Base-by-base conservation (phyloP, 2,888 invertebrate species). In the Catonia carolina region DNA sequence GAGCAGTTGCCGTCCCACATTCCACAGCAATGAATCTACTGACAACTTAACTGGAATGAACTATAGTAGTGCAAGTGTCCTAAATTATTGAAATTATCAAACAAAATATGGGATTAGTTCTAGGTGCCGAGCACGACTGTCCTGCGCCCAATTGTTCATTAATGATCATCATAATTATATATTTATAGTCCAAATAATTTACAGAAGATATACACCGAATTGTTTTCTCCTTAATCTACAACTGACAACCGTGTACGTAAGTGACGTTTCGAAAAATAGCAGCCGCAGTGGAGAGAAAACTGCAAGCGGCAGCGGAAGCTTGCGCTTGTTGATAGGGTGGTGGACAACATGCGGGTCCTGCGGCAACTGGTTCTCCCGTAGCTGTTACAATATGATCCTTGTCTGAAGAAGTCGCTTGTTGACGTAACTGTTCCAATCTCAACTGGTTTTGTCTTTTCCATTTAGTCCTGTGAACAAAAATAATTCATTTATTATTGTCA, bases 341-440 rank as follows among this genome's bases (percentile, higher is more conserved):
- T 2, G 73, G 70, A 57, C 74, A 74, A 63, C 74, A 74, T 12
- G 69, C 65, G n/a, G n/a, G n/a, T 12, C 54, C 61, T 39, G 70
- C 69, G 20, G 63, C 61, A 0, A 56, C 62, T 6, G 57, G 39
- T 23, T 65, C 60, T 60, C 67, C 66, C 53, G 67, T 55, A 50
- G 65, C 54, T 35, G 60, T 23, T 58, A 65, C 65, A 12, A 69
- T 66, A 10, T 82, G 71, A 15, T 79, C 69, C 64, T 84, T 84
- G 69, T 88, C 88, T 67, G 86, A 86, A 48, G 83, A 80, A 10
- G 84, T 83, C 22, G 89, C 88, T 69, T 91, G 89, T 69, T 91
- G 89, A 0, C 92, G 83, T 6, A 92, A 73, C 69, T 92, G 91
- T 68, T 92, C 91, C 55, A 91, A 69, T 0, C 91, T 81, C 45